Conservation (phyloP, 2,113 vertebrate genomes). For the Theropithecus gelada region DNA sequence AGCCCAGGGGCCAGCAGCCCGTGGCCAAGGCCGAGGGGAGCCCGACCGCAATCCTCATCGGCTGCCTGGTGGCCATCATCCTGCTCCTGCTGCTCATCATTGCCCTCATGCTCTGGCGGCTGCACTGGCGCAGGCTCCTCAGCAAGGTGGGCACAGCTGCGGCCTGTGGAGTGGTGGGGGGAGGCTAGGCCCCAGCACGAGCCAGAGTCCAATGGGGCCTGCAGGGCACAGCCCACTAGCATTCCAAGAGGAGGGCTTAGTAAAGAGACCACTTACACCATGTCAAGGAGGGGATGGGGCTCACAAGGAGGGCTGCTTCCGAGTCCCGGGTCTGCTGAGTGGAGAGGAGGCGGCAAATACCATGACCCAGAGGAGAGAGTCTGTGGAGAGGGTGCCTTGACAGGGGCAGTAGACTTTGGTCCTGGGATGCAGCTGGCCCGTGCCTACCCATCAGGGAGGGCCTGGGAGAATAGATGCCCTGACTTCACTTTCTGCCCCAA, state of each 20-base stretch:
- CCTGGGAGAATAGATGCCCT: neutral
- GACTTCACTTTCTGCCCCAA: neutral
- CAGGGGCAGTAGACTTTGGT: neutral
- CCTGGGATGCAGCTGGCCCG: neutral
- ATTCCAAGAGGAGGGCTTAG: no score
- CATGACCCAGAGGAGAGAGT: neutral
- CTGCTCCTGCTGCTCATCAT: conserved; percentile 93
- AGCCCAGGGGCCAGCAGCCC: conserved; percentile 83
- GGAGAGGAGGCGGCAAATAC: neutral
- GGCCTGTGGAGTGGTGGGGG: fast-evolving
- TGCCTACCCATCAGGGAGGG: neutral
- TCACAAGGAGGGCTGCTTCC: neutral
- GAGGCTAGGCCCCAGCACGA: neutral
- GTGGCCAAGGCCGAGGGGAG: conserved; percentile 92
- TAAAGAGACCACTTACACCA: neutral
- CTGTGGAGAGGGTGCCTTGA: neutral
- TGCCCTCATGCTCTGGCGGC: conserved; percentile 94
- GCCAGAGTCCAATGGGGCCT: neutral
- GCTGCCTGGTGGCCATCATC: conserved; percentile 96
- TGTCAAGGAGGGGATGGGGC: no score
- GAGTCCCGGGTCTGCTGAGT: no score
- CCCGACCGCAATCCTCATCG: conserved; percentile 92
- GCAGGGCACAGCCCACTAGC: neutral
- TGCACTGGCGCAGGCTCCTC: conserved; percentile 94
- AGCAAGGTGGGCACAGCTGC: conserved; percentile 86